Evolutionary conservation across 2,888 invertebrate species (phyloP).

Genomic region (Tipula helvola): DNA sequence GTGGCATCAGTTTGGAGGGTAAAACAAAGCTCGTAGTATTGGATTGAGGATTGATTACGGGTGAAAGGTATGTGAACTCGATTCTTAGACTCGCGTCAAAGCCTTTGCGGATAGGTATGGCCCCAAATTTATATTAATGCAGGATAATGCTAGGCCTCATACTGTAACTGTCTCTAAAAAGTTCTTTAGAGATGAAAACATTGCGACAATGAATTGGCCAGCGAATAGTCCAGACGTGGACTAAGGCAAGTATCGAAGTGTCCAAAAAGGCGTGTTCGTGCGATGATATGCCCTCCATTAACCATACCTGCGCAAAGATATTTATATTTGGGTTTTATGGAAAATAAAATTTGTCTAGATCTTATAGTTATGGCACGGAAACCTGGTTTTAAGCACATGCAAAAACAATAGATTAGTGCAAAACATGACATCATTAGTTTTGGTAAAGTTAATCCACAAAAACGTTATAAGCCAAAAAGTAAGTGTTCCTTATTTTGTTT

Average conservation of each 20-base stretch:
- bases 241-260: neutral
- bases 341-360: neutral
- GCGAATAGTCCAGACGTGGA: neutral
- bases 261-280: neutral
- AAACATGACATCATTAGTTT: no score
- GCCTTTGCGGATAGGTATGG: neutral
- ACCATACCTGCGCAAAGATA: neutral
- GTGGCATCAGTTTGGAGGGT: neutral
- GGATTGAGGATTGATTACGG: neutral
- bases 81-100: neutral
- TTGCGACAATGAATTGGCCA: neutral
- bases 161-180: neutral
- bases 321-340: neutral
- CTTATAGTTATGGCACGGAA: no score
- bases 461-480: no score
- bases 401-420: no score
- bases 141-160: no score
- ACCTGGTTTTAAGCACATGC: no score
- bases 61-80: neutral
- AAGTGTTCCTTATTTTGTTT: no score
- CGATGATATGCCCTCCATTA: neutral
- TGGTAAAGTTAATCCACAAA: no score
- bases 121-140: neutral
- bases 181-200: neutral
- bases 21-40: neutral